These are phyloP conservation scores for Nemopilema nomurai DNA, from an alignment of 30 jellyfish, hydroid and myxozoan genomes.

Conservation along the genomic window DNA sequence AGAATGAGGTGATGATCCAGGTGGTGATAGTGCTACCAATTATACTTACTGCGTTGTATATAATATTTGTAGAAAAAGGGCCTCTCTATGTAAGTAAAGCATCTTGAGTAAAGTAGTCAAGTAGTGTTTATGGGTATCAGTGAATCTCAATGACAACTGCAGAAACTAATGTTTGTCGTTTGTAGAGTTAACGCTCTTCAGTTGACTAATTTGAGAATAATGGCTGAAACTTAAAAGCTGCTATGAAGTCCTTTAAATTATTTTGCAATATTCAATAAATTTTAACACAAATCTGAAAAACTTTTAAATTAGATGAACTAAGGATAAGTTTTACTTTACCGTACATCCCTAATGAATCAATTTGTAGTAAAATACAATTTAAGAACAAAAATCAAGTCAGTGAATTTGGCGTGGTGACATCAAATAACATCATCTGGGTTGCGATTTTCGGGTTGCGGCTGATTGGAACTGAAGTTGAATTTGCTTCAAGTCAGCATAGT, in stretches of 20 bases:
- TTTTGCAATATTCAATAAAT: background rate
- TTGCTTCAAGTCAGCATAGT: background rate
- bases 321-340: background rate
- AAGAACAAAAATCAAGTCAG: background rate
- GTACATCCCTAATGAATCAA: background rate
- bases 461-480: background rate
- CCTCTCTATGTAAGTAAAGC: background rate
- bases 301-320: background rate
- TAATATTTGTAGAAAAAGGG: conserved; percentile 42
- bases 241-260: background rate
- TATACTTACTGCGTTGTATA: conserved; percentile 48
- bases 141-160: no score
- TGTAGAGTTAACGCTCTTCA: no score
- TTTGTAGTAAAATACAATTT: no score
- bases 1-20: conserved; percentile 23
- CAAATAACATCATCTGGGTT: background rate
- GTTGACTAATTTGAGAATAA: no score
- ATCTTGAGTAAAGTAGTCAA: no score
- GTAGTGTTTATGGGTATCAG: no score
- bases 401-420: background rate
- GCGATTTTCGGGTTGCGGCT: background rate
- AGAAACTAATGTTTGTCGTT: no score
- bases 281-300: background rate
- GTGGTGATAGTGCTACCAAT: conserved; percentile 25
- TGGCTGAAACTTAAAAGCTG: no score